Conservation (phyloP, 2,113 vertebrate species). For the Daubentonia madagascariensis region DNA sequence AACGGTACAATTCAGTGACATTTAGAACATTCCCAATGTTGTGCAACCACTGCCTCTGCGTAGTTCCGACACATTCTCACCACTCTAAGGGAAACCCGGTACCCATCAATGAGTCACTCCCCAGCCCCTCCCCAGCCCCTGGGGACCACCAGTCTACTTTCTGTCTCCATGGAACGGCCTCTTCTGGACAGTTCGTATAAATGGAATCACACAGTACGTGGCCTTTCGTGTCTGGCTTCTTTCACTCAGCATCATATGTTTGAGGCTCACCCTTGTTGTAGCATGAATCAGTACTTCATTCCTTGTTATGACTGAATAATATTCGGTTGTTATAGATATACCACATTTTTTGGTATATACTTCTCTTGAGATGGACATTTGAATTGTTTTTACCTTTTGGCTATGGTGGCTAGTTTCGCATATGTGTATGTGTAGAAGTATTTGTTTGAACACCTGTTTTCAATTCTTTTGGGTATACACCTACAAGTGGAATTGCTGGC, state of each 20-base stretch:
- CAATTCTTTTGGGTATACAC: neutral
- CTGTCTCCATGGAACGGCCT: neutral
- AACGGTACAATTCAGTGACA: neutral
- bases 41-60: no score
- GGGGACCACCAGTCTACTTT: neutral
- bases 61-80: no score
- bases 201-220: neutral
- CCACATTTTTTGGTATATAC: neutral
- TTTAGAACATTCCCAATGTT: rapidly evolving
- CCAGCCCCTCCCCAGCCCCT: neutral
- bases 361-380: neutral
- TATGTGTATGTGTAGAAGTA: rapidly evolving
- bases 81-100: neutral
- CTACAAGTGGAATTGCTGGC: neutral
- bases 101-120: rapidly evolving
- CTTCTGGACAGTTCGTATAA: no score
- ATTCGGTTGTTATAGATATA: neutral
- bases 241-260: neutral
- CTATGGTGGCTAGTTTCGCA: neutral
- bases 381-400: neutral
- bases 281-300: neutral
- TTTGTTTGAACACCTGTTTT: neutral
- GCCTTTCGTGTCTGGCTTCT: neutral
- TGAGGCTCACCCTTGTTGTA: neutral
- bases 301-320: neutral